A percentile compares a stretch with the other conserved stretches of the same genome.
These are phyloP conservation scores for Platorchestia sp. DNA, from an alignment of 1,140 invertebrate species.

Conservation along the genomic window DNA sequence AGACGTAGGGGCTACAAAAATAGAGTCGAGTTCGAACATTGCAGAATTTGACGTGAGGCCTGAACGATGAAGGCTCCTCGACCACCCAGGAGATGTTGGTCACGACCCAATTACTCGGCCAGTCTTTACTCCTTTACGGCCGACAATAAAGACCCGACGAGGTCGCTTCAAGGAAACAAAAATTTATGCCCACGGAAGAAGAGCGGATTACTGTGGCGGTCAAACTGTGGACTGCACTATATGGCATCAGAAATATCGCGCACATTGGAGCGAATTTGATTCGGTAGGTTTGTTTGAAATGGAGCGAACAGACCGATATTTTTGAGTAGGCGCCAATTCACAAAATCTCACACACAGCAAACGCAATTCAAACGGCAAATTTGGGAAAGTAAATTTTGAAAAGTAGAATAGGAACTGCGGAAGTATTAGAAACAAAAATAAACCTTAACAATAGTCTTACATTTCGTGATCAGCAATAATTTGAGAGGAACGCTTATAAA, in stretches of 20 bases:
- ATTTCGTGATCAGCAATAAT: too few relatives aligned
- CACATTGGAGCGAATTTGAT: too few relatives aligned
- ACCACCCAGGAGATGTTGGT: slow-evolving; percentile 29
- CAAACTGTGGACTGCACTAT: background rate
- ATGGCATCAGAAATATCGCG: background rate
- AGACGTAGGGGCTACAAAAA: background rate
- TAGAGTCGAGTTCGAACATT: background rate
- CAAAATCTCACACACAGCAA: background rate
- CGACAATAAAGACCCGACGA: slow-evolving; percentile 32
- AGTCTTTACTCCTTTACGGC: slow-evolving; percentile 41
- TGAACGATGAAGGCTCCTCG: slow-evolving; percentile 22
- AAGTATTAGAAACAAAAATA: too few relatives aligned
- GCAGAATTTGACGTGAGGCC: background rate
- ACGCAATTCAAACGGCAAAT: background rate
- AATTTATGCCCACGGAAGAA: background rate
- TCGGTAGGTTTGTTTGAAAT: background rate
- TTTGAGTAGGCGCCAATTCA: background rate
- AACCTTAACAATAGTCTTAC: too few relatives aligned
- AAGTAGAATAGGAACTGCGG: too few relatives aligned
- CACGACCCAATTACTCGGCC: slow-evolving; percentile 46
- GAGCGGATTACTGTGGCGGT: background rate
- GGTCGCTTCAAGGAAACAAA: slow-evolving; percentile 7
- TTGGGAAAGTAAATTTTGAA: background rate
- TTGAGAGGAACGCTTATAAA: too few relatives aligned
- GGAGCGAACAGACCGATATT: background rate